Evolutionary conservation across 2,888 invertebrate species (phyloP).

Genomic region (Torymus aiolomorphi): DNA sequence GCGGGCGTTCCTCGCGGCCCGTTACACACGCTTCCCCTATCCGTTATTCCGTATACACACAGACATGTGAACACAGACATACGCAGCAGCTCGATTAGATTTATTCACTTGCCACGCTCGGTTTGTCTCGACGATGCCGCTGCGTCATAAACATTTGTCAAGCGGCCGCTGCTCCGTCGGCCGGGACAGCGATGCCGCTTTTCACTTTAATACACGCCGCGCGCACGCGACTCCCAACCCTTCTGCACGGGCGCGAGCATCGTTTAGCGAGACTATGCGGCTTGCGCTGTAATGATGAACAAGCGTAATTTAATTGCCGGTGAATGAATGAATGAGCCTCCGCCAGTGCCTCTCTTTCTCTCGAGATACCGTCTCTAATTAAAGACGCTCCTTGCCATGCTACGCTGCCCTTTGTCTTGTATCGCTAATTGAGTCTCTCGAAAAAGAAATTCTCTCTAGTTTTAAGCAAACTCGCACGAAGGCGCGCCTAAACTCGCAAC

Average conservation of each 20-base stretch:
- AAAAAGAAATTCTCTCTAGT: slow-evolving; percentile 24
- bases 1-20: no score
- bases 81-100: slow-evolving; percentile 59
- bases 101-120: slow-evolving; percentile 58
- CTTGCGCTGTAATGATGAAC: slow-evolving; percentile 25
- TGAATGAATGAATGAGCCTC: slow-evolving; percentile 15
- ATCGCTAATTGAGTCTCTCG: slow-evolving; percentile 36
- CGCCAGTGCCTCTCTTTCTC: no score
- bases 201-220: slow-evolving; percentile 11
- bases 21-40: no score
- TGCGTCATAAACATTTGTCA: slow-evolving; percentile 25
- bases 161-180: neutral
- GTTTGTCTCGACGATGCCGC: slow-evolving; percentile 2
- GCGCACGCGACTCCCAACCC: neutral
- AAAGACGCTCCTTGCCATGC: slow-evolving; percentile 13
- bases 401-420: slow-evolving; percentile 26
- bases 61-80: neutral
- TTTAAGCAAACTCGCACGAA: slow-evolving; percentile 2
- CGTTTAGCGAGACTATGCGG: neutral
- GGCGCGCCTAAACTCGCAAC: neutral
- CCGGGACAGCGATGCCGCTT: no score
- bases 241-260: neutral
- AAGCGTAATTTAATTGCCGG: slow-evolving; percentile 44
- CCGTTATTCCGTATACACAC: no score
- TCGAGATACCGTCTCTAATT: slow-evolving; percentile 35